Base-by-base conservation (phyloP, 1,140 invertebrate species). In the Drosophila murphyi region DNA sequence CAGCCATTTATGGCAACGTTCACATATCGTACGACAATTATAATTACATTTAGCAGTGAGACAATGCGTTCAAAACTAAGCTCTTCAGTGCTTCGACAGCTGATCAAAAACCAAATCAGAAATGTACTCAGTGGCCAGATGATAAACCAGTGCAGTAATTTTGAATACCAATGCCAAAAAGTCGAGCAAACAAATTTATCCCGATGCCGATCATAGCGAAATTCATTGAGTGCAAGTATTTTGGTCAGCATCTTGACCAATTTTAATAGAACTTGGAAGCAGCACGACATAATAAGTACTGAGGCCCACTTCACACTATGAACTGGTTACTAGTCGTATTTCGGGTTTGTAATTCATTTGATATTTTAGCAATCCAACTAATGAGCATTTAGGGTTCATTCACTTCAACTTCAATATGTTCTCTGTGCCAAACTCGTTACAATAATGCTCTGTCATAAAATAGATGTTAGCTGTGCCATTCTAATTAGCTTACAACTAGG, bases 131-230 rank as follows among this genome's bases (percentile, higher is more conserved):
- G 0, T 20, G 32, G 51, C 32, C 51, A 54, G 34, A 54, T 20
- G 51, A 35, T 3, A 5, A 54, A 5, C 3, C 32, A 5, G 6
- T 54, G 51, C 10, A 35, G 5, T 7, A 54, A 4, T 32, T 54
- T 54, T 32, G 28, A 29, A 29, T 37, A 55, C 3, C 20, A 8
- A 39, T 41, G 54, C 54, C 54, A 37, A 20, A 39, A 55, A 37
- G 3, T 12, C 2, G 0, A n/a, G 3, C 35, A 6, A 3, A 55
- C 4, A 2, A 55, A 2, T n/a, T 5, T 39, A 6, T 41, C 37
- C 7, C 2, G 35, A 2, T 39, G 6, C 7, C 35, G 54, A 55
- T 55, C 54, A 12, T 55, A 29, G 2, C 2, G 1, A 6, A 65
- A 56, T 47, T 35, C 41, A 12, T 20, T 64, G 29, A 63, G 5